These are phyloP conservation scores for Drosophila erecta DNA, from an alignment of 1,140 invertebrate species.

Conservation along the genomic window DNA sequence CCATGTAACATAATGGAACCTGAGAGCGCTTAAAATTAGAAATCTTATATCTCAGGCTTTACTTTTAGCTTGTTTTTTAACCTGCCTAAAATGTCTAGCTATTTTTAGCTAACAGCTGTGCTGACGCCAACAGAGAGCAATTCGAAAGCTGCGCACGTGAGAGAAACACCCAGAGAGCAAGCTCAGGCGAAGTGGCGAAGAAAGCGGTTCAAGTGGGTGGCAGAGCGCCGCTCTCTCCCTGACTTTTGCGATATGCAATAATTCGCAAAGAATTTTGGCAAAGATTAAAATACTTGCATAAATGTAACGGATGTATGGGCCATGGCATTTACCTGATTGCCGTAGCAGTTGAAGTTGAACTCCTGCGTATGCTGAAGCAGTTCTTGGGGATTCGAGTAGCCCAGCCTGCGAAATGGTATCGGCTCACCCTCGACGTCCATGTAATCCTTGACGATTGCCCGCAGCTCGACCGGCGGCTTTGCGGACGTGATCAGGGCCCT, in stretches of 20 bases:
- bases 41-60: no score
- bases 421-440: slow-evolving; percentile 43
- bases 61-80: not conserved
- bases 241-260: slow-evolving; percentile 7
- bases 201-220: slow-evolving; percentile 9
- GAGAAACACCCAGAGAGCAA: slow-evolving; percentile 8
- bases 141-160: slow-evolving; percentile 43
- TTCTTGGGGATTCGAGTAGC: slow-evolving; percentile 21
- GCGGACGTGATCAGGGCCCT: slow-evolving; percentile 67
- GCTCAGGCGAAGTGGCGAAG: slow-evolving; percentile 7
- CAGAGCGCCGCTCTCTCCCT: slow-evolving; percentile 6
- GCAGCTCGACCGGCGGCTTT: slow-evolving; percentile 62
- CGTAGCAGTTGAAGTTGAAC: slow-evolving; percentile 47
- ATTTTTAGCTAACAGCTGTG: not conserved
- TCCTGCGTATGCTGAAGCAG: slow-evolving; percentile 48
- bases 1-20: no score
- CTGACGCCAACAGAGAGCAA: not conserved
- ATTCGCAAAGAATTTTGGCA: slow-evolving; percentile 33
- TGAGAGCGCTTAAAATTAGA: no score
- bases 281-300: slow-evolving; percentile 12
- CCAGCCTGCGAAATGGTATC: slow-evolving; percentile 51
- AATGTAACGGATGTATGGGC: not conserved
- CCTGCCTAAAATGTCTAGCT: not conserved
- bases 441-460: slow-evolving; percentile 57
- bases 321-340: slow-evolving; percentile 43